A percentile compares a stretch with the other conserved stretches of the same genome.
Conservation (phyloP, 2,888 invertebrate genomes). For the Noctua janthina region DNA sequence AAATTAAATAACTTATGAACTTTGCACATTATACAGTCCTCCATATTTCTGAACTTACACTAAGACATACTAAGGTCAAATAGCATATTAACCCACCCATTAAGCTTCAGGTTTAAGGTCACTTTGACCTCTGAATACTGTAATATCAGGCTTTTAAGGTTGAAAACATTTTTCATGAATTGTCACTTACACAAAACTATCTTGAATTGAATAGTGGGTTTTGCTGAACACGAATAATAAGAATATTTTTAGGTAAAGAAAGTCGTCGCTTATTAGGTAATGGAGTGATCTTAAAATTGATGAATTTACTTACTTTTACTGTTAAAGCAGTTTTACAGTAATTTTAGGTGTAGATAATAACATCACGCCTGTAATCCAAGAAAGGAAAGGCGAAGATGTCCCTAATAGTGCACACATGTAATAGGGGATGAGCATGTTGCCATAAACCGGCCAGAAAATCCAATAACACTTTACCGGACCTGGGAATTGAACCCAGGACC, state of each 20-base stretch:
- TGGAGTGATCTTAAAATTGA: background rate
- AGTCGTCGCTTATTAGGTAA: background rate
- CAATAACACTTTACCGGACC: too few species aligned
- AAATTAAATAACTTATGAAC: constrained; percentile 50
- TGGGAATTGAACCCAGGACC: too few species aligned
- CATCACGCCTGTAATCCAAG: background rate
- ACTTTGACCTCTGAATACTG: constrained; percentile 5
- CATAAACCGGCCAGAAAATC: too few species aligned
- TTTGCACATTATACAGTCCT: constrained; percentile 18
- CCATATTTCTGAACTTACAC: constrained; percentile 18
- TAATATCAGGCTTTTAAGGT: background rate
- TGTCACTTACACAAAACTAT: constrained; percentile 23
- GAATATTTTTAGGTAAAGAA: background rate
- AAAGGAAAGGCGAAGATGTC: background rate
- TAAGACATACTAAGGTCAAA: constrained; percentile 21
- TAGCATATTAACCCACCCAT: constrained; percentile 17
- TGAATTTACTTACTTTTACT: background rate
- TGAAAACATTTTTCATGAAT: constrained; percentile 13
- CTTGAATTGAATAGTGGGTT: background rate
- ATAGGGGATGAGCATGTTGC: too few species aligned
- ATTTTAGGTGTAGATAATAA: background rate
- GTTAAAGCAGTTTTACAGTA: background rate
- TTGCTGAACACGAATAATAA: background rate
- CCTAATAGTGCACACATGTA: background rate
- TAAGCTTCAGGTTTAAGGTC: background rate